Base-by-base conservation (phyloP, 2,113 vertebrate species). In the Plecturocebus donacophilus region DNA sequence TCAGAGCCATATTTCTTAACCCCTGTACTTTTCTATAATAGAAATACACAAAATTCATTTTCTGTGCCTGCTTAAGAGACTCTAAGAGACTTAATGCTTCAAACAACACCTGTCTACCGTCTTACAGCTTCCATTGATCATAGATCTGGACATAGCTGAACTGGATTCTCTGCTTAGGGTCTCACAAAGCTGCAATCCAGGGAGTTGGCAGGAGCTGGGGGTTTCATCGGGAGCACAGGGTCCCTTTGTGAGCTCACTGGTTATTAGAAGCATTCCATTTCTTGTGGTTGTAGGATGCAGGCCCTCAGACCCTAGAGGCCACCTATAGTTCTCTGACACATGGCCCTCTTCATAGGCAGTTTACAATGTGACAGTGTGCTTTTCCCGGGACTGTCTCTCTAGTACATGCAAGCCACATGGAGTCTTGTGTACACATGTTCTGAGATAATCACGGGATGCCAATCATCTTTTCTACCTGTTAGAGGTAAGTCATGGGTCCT, bases 301-400 rank as follows among this genome's bases (percentile, higher is more conserved):
- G 19, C 30, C 21, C 10, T 79, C 32, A 83, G 52, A 16, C 30
- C 8, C 23, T 2, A 6, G 38, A 84, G 47, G n/a, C n/a, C 8
- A 1, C 58, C 54, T 0, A 0, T 2, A 7, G 61, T 32, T 7
- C 64, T 52, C 2, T 8, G 13, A n/a, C 10, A 25, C 1, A 1
- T 64, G 68, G 13, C 9, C 27, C 56, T 6, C 10, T 38, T 45
- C 32, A 35, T 30, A n/a, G 56, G 35, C 13, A 23, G 21, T 42
- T 27, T 16, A 2, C 32, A 73, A 14, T 3, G 1, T 23, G 32
- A 45, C 42, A 70, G 17, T 45, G 23, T 49, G 13, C 23, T 54
- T 81, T 38, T 35, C 30, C 64, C 10, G 3, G 85, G 71, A 27
- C 14, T 27, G 0, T 49, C 9, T 89, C 25, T 54, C 40, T 4